Evolutionary conservation across 2,113 vertebrate species (phyloP).

Genomic region (Esox niger): DNA sequence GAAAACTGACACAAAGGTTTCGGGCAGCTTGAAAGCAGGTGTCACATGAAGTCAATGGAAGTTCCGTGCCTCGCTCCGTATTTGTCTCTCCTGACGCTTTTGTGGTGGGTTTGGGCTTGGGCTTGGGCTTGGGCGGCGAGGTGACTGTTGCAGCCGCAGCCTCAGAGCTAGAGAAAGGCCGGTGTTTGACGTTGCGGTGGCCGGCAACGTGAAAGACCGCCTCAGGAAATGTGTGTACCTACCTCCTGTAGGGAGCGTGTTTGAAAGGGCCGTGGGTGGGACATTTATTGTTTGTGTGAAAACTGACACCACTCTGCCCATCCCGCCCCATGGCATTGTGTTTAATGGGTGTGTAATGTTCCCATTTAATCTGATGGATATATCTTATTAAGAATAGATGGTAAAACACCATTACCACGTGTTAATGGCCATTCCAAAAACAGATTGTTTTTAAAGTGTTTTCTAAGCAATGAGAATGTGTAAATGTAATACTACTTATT

Average conservation of each 20-base stretch:
- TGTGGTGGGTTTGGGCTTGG: conserved; percentile 27
- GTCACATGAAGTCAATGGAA: conserved; percentile 57
- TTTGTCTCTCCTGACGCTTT: conserved; percentile 55
- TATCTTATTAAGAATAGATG: too few species aligned
- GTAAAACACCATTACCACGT: too few species aligned
- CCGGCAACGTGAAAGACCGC: conserved; percentile 36
- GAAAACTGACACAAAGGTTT: conserved; percentile 27
- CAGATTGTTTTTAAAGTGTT: too few species aligned
- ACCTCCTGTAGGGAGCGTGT: conserved; percentile 9
- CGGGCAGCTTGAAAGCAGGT: conserved; percentile 62
- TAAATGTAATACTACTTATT: too few species aligned
- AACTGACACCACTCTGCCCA: conserved; percentile 6
- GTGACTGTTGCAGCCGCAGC: conserved; percentile 53
- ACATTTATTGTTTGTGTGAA: conserved; percentile 4
- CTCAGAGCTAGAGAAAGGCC: conserved; percentile 46
- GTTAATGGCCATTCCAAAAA: too few species aligned
- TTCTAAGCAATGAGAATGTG: too few species aligned
- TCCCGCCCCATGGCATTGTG: too few species aligned
- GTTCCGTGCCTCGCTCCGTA: conserved; percentile 52
- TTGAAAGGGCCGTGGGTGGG: conserved; percentile 19
- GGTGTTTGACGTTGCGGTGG: conserved; percentile 39
- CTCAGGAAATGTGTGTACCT: conserved; percentile 36
- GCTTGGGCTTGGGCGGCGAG: not conserved
- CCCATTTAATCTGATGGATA: too few species aligned
- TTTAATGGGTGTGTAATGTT: too few species aligned